Evolutionary conservation across 2,797 vertebrate species (phyloP).

Genomic region (Hoplostethus mediterraneus): DNA sequence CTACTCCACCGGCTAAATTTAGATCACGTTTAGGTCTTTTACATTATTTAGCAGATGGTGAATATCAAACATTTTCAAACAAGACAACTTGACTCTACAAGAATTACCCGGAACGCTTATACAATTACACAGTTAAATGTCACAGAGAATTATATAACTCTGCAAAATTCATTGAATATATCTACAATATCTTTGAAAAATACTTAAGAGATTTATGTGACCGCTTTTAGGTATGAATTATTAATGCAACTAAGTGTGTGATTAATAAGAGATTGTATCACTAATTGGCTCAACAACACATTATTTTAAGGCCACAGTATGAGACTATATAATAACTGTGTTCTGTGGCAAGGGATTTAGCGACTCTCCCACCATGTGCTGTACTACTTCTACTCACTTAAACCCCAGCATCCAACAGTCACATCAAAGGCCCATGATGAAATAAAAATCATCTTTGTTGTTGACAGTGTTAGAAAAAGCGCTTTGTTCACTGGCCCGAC

Average conservation of each 20-base stretch:
- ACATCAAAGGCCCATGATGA: slow-evolving; percentile 49
- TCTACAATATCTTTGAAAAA: slow-evolving; percentile 60
- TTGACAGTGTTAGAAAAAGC: slow-evolving; percentile 44
- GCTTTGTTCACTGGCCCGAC: slow-evolving; percentile 53
- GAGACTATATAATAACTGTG: slow-evolving; percentile 44
- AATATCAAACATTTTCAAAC: slow-evolving; percentile 54
- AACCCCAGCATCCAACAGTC: slow-evolving; percentile 40
- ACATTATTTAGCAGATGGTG: slow-evolving; percentile 53
- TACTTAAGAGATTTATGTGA: slow-evolving; percentile 54
- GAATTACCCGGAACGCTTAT: slow-evolving; percentile 45
- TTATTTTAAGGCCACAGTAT: slow-evolving; percentile 65
- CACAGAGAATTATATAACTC: slow-evolving; percentile 47
- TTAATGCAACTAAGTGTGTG: slow-evolving; percentile 74
- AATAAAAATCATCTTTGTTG: slow-evolving; percentile 63
- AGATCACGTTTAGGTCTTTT: slow-evolving; percentile 48
- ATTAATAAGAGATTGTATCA: slow-evolving; percentile 80
- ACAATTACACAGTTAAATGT: slow-evolving; percentile 57
- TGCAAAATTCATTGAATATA: slow-evolving; percentile 37
- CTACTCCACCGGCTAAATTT: slow-evolving; percentile 20
- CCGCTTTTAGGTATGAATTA: slow-evolving; percentile 72
- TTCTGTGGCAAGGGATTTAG: slow-evolving; percentile 48
- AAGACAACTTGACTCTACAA: slow-evolving; percentile 19
- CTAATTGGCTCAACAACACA: slow-evolving; percentile 74
- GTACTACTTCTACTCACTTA: slow-evolving; percentile 27
- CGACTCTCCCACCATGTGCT: slow-evolving; percentile 37